Conservation (phyloP, 2,113 vertebrate species). For the Chloropsis hardwickii region DNA sequence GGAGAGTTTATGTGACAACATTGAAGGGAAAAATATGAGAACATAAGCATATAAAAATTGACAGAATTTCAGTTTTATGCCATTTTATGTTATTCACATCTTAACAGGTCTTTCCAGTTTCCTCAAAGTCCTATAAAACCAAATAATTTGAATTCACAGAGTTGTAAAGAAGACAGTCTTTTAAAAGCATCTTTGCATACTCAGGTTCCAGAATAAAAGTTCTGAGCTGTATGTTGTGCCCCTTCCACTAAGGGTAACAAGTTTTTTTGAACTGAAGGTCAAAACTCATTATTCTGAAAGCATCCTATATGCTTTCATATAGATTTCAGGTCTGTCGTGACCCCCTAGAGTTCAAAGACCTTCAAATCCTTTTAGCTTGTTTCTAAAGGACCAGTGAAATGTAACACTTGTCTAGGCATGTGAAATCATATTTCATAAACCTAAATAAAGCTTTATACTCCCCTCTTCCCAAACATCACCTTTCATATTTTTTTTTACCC, state of each 20-base stretch:
- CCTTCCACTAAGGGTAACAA: background rate
- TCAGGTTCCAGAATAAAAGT: background rate
- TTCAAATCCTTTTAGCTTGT: background rate
- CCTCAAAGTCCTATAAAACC: background rate
- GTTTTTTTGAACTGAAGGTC: background rate
- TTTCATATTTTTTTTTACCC: background rate
- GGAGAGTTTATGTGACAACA: background rate
- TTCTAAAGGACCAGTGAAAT: background rate
- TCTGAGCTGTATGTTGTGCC: background rate
- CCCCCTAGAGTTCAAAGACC: background rate
- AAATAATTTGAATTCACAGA: background rate
- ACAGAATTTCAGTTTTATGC: background rate
- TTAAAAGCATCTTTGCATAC: background rate
- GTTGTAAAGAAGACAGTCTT: background rate
- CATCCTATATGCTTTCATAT: background rate
- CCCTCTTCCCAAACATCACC: background rate
- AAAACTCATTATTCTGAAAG: background rate
- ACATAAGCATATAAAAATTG: background rate
- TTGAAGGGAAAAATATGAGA: background rate
- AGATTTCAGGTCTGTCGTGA: background rate
- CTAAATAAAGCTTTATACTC: background rate
- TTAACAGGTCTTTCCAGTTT: background rate
- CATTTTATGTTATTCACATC: background rate
- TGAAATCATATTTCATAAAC: background rate
- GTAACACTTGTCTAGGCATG: background rate